Conservation (phyloP, 2,888 invertebrate genomes). For the Atrina japonica region DNA sequence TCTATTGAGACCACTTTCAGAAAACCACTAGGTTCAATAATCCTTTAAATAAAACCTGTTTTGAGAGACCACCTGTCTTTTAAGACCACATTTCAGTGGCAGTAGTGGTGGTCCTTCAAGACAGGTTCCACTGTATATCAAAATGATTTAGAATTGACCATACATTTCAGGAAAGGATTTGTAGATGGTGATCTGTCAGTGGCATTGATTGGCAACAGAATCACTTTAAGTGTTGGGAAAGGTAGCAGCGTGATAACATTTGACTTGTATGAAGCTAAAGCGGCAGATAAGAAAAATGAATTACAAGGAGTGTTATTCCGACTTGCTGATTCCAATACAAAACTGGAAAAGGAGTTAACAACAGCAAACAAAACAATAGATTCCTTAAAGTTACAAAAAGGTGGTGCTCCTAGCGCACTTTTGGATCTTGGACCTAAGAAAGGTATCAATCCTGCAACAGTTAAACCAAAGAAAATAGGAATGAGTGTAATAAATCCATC, state of each 20-base stretch:
- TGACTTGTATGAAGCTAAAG: conserved; percentile 75
- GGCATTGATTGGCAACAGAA: conserved; percentile 65
- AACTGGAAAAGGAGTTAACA: conserved; percentile 64
- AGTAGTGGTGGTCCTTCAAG: no score
- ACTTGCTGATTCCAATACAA: conserved; percentile 65
- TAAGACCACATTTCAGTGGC: no score
- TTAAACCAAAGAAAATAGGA: conserved; percentile 70
- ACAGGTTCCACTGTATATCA: no score
- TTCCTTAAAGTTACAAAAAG: conserved; percentile 60
- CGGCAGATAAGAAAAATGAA: conserved; percentile 72
- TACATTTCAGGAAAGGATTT: conserved; percentile 68
- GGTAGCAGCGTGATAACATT: conserved; percentile 62
- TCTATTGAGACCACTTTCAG: no score
- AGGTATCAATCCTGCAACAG: conserved; percentile 60
- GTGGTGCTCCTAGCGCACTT: conserved; percentile 51
- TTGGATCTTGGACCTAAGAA: conserved; percentile 68
- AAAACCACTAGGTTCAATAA: no score
- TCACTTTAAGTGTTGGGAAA: conserved; percentile 69
- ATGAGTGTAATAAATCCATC: conserved; percentile 78
- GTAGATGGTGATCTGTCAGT: conserved; percentile 65
- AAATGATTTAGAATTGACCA: no score
- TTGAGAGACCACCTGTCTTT: no score
- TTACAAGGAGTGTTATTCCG: conserved; percentile 70
- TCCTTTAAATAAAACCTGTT: no score
- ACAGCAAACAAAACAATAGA: conserved; percentile 69